These are phyloP conservation scores for Cydia pomonella DNA, from an alignment of 1,140 invertebrate genomes.

Conservation along the genomic window DNA sequence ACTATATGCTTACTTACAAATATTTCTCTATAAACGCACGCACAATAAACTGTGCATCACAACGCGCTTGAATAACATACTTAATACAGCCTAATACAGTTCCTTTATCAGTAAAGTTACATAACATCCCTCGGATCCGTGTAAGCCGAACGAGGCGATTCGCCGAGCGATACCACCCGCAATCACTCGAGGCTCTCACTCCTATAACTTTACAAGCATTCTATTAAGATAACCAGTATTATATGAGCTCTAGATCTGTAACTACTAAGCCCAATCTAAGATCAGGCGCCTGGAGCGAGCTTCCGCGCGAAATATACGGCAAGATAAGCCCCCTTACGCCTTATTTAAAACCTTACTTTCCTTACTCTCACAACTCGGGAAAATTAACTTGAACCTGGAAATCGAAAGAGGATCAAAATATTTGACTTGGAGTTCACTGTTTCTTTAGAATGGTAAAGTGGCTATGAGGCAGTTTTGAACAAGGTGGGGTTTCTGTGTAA, in stretches of 20 bases:
- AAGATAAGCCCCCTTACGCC: conserved; percentile 51
- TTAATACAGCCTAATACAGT: conserved; percentile 29
- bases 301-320: conserved; percentile 19
- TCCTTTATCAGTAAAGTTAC: conserved; percentile 27
- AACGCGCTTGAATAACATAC: neutral
- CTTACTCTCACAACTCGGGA: conserved; percentile 39
- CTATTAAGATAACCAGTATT: neutral
- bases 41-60: too few relatives aligned
- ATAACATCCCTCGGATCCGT: conserved; percentile 37
- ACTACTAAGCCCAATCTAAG: neutral
- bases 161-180: conserved; percentile 43
- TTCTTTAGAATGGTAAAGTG: conserved; percentile 15
- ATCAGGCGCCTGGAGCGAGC: neutral
- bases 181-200: conserved; percentile 39
- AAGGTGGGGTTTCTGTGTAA: neutral
- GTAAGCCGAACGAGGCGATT: conserved; percentile 45
- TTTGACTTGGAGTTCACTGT: conserved; percentile 18
- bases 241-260: neutral
- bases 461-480: conserved; percentile 2
- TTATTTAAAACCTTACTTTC: conserved; percentile 53
- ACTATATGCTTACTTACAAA: too few relatives aligned
- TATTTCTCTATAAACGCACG: too few relatives aligned
- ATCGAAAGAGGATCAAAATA: conserved; percentile 31
- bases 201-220: neutral
- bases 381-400: conserved; percentile 39